Percentiles rank a stretch among this genome's conserved stretches.
These are phyloP conservation scores for Bactericera cockerelli DNA, from an alignment of 1,140 invertebrate genomes.

Conservation along the genomic window DNA sequence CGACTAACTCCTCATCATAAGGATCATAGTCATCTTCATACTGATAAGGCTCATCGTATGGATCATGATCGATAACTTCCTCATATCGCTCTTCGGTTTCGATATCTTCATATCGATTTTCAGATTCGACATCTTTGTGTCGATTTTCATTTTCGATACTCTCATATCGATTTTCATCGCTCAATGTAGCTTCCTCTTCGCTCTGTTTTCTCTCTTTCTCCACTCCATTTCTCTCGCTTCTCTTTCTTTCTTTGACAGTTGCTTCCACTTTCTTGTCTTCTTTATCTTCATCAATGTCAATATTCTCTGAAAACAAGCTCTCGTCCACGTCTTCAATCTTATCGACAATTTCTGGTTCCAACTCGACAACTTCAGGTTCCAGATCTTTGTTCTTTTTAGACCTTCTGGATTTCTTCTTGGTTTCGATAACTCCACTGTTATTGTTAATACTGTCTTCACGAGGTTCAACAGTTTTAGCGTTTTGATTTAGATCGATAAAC, in stretches of 20 bases:
- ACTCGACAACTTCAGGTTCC: not conserved
- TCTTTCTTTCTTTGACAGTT: not conserved
- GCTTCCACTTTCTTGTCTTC: not conserved
- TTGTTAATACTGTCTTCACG: not conserved
- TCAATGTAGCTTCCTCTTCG: not conserved
- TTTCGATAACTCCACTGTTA: not conserved
- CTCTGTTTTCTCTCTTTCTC: not conserved
- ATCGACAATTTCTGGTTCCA: not conserved
- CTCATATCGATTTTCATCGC: not conserved
- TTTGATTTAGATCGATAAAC: not conserved
- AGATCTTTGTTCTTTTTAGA: not conserved
- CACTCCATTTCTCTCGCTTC: not conserved
- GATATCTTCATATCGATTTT: not conserved
- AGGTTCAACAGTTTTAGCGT: not conserved
- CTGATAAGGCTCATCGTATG: not conserved
- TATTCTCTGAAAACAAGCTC: not conserved
- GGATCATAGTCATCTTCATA: not conserved
- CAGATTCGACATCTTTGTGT: not conserved
- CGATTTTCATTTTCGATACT: not conserved
- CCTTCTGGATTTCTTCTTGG: not conserved
- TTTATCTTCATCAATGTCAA: not conserved
- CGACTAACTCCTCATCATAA: not conserved
- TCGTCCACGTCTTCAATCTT: not conserved
- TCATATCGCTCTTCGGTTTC: not conserved
- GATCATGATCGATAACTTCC: not conserved